Conservation (phyloP, 92 coral and sea anemone genomes). For the Siderastrea radians region DNA sequence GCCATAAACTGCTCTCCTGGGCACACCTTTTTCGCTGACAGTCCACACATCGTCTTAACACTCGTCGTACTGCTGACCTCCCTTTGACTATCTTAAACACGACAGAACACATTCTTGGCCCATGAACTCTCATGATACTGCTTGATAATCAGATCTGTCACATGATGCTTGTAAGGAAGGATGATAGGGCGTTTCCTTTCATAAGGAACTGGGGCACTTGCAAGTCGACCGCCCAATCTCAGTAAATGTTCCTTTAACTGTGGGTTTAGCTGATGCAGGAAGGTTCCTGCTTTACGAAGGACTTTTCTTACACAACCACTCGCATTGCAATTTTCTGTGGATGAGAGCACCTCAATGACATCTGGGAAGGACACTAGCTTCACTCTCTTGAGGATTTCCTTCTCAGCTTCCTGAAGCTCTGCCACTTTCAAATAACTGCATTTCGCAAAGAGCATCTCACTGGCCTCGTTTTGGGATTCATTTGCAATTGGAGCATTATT, state of each 20-base stretch:
- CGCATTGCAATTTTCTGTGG: not conserved
- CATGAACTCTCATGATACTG: constrained; percentile 34
- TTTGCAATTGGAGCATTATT: not conserved
- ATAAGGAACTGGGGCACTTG: constrained; percentile 43
- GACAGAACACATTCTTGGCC: constrained; percentile 62
- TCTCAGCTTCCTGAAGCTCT: constrained; percentile 49
- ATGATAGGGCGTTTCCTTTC: constrained; percentile 55
- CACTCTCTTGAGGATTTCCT: constrained; percentile 44
- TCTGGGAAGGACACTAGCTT: constrained; percentile 42
- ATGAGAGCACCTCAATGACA: not conserved
- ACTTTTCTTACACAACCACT: not conserved
- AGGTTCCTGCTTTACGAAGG: constrained; percentile 11
- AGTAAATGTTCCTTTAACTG: constrained; percentile 27
- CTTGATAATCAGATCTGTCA: constrained; percentile 44
- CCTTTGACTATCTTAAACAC: constrained; percentile 62
- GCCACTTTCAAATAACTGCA: constrained; percentile 31
- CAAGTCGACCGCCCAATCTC: constrained; percentile 45
- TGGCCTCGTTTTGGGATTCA: not conserved
- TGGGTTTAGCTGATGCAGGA: constrained; percentile 31
- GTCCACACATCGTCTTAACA: constrained; percentile 55
- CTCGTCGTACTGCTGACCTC: constrained; percentile 56
- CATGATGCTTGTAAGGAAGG: constrained; percentile 54
- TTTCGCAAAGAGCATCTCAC: not conserved
- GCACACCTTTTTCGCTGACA: constrained; percentile 54
- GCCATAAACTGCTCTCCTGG: constrained; percentile 73